Base-by-base conservation (phyloP, 1,140 invertebrate species). In the Triops longicaudatus region DNA sequence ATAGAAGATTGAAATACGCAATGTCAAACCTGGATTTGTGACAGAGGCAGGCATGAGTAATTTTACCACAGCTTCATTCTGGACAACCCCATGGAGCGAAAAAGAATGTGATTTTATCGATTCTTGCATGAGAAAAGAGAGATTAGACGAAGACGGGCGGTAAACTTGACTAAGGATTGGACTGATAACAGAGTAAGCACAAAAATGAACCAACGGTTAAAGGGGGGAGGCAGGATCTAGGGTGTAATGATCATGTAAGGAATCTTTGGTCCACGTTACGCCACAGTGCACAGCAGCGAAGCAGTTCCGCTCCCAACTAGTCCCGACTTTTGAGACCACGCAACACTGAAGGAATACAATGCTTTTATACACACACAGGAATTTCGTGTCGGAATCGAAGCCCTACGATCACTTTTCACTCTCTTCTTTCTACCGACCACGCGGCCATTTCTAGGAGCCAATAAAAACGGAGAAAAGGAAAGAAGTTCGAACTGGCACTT, bases 201-300 rank as follows among this genome's bases (percentile, higher is more conserved):
- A 63, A 63, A 63, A 63, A 63, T 63, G 50, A 22, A 22, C 17
- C 22, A 63, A 63, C 22, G 50, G 50, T 5, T 63, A 63, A n/a
- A 63, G 50, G 22, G 31, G 2, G 31, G 31, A 63, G 50, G 50
- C 14, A 63, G 22, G 50, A 22, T 22, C 50, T 63, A 22, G 50
- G 50, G 22, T 63, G 50, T 22, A 63, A 63, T 63, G 50, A 63
- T 63, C n/a, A 17, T 22, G 0, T 63, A 17, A 63, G 3, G 22
- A 63, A 63, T 12, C 10, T 9, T 63, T 63, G n/a, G 50, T 9
- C 14, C 0, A 63, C 11, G 50, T 63, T 63, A 63, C 50, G 50
- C 50, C 50, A 63, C n/a, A 63, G 9, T 63, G 50, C 50, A 63
- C 50, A 63, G 22, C 50, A 63, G 50, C 50, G 50, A 63, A 63